These are phyloP conservation scores for Latheticus oryzae DNA, from an alignment of 2,888 invertebrate species.

Conservation along the genomic window DNA sequence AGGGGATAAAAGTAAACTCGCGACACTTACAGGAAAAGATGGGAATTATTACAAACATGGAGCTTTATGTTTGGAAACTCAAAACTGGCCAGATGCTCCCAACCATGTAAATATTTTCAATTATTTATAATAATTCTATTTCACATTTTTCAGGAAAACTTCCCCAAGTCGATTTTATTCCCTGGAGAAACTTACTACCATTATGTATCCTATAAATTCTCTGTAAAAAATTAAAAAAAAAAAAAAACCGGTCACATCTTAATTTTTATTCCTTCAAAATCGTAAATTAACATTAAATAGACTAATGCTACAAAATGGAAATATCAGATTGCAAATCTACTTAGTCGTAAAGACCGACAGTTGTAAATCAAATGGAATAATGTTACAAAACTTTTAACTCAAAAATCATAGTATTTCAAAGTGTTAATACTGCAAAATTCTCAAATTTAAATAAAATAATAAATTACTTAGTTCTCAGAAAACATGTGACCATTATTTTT, in stretches of 20 bases:
- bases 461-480: conserved; percentile 3
- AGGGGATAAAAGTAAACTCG: conserved; percentile 45
- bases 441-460: too few species aligned
- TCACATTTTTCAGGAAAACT: conserved; percentile 76
- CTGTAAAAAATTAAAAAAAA: conserved; percentile 43
- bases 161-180: conserved; percentile 78
- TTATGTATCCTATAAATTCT: conserved; percentile 62
- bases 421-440: too few species aligned
- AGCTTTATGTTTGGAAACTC: conserved; percentile 90
- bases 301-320: too few species aligned
- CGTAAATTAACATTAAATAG: too few species aligned
- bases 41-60: conserved; percentile 65
- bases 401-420: too few species aligned
- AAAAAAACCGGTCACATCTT: too few species aligned
- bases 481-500: conserved; percentile 32
- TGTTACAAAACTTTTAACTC: too few species aligned
- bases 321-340: too few species aligned
- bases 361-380: too few species aligned
- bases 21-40: conserved; percentile 53
- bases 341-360: too few species aligned
- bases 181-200: conserved; percentile 81
- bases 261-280: too few species aligned
- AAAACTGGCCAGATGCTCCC: conserved; percentile 91
- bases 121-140: conserved; percentile 31
- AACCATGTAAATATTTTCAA: conserved; percentile 75